phyloP scores from a whole-genome alignment of 2,888 invertebrate genomes.

The Tipula unca region DNA sequence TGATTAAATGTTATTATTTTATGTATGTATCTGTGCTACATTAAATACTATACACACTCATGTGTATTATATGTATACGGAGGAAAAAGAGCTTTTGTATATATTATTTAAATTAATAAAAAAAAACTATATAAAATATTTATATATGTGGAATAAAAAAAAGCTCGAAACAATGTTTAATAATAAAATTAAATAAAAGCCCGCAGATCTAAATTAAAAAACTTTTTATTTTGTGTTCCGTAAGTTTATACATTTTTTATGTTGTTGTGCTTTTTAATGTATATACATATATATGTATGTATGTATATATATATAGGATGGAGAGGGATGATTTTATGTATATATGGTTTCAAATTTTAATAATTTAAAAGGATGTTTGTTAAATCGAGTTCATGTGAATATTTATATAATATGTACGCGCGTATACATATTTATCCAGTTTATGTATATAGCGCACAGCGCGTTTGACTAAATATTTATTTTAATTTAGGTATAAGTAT shows the following conservation, averaged over 20 bases:
- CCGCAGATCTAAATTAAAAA: slow-evolving; percentile 8
- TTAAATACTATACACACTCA: too few species aligned
- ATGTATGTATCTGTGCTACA: too few species aligned
- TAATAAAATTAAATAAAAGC: background rate
- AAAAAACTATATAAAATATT: background rate
- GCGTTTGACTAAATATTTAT: background rate
- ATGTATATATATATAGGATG: background rate
- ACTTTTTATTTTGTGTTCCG: background rate
- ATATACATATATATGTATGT: background rate
- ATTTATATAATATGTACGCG: too few species aligned
- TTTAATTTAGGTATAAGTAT: background rate
- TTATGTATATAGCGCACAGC: background rate
- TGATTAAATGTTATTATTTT: background rate
- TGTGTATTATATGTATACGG: too few species aligned
- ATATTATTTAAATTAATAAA: background rate
- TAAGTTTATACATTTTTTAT: background rate
- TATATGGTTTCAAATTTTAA: background rate
- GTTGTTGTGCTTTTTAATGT: background rate
- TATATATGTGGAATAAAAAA: background rate
- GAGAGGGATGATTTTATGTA: background rate
- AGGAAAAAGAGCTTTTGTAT: background rate
- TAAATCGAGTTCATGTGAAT: background rate
- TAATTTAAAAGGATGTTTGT: background rate
- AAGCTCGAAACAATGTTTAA: background rate
- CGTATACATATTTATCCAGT: too few species aligned